A percentile compares a stretch with the other conserved stretches of the same genome.
These are phyloP conservation scores for Yponomeuta malinellus DNA, from an alignment of 2,888 invertebrate species.

Conservation along the genomic window DNA sequence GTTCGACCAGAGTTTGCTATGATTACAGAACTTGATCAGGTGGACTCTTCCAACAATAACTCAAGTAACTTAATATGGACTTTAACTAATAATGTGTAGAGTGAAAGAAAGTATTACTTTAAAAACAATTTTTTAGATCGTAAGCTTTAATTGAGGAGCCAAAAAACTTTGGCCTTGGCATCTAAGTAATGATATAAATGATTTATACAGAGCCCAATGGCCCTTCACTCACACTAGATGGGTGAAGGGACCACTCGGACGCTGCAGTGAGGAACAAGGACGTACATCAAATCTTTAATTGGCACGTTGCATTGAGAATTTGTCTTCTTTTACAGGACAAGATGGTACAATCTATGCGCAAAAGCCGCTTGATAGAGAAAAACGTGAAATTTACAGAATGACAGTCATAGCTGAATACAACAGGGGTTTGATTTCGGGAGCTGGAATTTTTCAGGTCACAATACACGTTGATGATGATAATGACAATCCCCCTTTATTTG, in stretches of 20 bases:
- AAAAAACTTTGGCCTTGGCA: too few relatives aligned
- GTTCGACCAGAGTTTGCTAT: too few relatives aligned
- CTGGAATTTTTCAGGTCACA: constrained; percentile 87
- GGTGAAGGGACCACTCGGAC: too few relatives aligned
- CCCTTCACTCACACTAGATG: too few relatives aligned
- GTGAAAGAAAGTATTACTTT: not conserved
- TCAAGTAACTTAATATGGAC: too few relatives aligned
- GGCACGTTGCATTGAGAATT: not conserved
- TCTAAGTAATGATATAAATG: too few relatives aligned
- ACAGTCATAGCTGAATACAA: constrained; percentile 88
- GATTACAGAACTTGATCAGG: too few relatives aligned
- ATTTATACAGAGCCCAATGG: too few relatives aligned
- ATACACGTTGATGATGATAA: constrained; percentile 90
- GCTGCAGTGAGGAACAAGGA: too few relatives aligned
- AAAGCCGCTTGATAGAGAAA: constrained; percentile 85
- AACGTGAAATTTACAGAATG: constrained; percentile 81
- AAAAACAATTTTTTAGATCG: not conserved
- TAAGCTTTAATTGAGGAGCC: not conserved
- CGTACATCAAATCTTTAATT: too few relatives aligned
- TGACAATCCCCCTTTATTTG: constrained; percentile 90
- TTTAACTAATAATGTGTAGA: too few relatives aligned
- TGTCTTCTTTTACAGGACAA: constrained; percentile 45
- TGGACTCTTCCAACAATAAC: too few relatives aligned
- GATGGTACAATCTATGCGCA: constrained; percentile 89
- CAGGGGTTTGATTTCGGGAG: constrained; percentile 80